Percentiles rank a stretch among this genome's conserved stretches.
phyloP scores from a whole-genome alignment of 2,113 vertebrate genomes.

The Hippopotamus amphibius region DNA sequence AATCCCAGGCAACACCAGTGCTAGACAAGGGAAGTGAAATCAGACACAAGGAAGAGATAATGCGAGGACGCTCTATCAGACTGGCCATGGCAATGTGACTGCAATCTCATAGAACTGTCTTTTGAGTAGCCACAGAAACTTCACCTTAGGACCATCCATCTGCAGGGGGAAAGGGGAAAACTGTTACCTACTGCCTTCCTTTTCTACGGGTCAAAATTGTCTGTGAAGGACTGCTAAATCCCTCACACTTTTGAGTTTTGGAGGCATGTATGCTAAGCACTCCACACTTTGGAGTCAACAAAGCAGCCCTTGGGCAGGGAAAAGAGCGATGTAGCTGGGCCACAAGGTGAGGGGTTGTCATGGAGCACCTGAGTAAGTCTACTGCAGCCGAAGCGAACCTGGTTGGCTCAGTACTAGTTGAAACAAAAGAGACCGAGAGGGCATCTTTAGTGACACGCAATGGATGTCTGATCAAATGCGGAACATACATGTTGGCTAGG shows the following conservation, averaged over 20 bases:
- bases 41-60: not conserved
- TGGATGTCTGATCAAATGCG: not conserved
- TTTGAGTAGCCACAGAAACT: not conserved
- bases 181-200: not conserved
- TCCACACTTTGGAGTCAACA: not conserved
- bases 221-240: not conserved
- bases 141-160: not conserved
- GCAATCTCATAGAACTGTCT: not conserved
- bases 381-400: fast-evolving
- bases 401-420: not conserved
- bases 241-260: not conserved
- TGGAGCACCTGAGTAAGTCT: not conserved
- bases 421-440: not conserved
- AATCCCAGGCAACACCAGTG: not conserved
- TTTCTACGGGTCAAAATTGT: not conserved
- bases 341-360: not conserved
- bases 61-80: not conserved
- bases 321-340: not conserved
- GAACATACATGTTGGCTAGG: not conserved
- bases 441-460: not conserved
- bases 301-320: not conserved
- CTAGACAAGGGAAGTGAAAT: not conserved
- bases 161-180: fast-evolving
- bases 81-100: not conserved
- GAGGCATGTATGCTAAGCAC: not conserved